Base-by-base conservation (phyloP, 2,797 vertebrate genomes). In the Lates japonicus region DNA sequence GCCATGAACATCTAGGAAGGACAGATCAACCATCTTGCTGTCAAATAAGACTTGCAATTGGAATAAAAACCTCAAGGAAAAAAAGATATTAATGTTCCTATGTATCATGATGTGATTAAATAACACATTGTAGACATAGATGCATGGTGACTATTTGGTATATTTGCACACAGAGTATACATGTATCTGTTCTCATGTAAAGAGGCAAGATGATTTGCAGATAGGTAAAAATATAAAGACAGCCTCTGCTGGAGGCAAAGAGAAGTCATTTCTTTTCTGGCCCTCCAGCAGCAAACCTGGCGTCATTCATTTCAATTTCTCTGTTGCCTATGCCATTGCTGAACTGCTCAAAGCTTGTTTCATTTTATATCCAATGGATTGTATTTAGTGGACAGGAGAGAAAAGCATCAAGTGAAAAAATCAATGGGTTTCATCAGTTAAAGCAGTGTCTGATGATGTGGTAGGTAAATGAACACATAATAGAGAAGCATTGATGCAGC, bases 271-370 rank as follows among this genome's bases (percentile, higher is more conserved):
- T 96, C 90, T 95, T 95, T 87, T 95, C 93, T 19, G 90, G 94
- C 89, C 97, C 96, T 92, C 94, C 92, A 86, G 97, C 95, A 69
- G 58, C 91, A 90, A 97, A 94, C 82, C 94, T 95, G 82, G 96
- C 95, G 42, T 95, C 93, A 88, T 97, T 97, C 94, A 92, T 98
- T 97, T 83, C 96, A 96, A 91, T 97, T 96, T 91, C 94, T 94
- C 55, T 96, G 94, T 79, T 97, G 95, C 88, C 96, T 95, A 89
- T 95, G 93, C 62, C 92, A 95, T 35, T 96, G 92, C 90, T 96
- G 95, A 97, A 87, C 79, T 95, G 96, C 68, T 96, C 96, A 93
- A 96, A 77, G 92, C 90, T 95, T 95, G 94, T 87, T 95, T 96
- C 94, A 96, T 96, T 97, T 96, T 75, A 85, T 75, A 81, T 87